Percentiles rank a stretch among this genome's conserved stretches.
phyloP scores from a whole-genome alignment of 2,888 invertebrate genomes.

The Ichneumoninae sp. region DNA sequence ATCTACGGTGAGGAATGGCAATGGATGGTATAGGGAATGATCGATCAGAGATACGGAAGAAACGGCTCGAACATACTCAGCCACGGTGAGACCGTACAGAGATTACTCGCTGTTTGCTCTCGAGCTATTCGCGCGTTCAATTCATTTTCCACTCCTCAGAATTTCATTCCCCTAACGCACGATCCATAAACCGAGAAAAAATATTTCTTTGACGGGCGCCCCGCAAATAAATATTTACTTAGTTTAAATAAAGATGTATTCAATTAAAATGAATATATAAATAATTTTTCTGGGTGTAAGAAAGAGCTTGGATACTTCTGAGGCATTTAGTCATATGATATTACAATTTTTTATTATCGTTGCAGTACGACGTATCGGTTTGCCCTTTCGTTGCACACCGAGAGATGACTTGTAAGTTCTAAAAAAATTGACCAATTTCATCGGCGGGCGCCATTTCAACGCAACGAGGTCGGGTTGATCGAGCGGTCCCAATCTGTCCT shows the following conservation, averaged over 20 bases:
- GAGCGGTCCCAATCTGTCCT: not conserved
- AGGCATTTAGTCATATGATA: no score
- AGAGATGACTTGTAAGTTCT: no score
- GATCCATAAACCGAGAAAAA: not conserved
- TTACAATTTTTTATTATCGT: no score
- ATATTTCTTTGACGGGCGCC: no score
- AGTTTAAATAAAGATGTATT: no score
- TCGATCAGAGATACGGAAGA: slow-evolving; percentile 8
- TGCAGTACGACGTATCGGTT: no score
- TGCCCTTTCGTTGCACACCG: no score
- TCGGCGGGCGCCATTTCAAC: not conserved
- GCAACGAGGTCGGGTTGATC: not conserved
- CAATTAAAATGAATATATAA: no score
- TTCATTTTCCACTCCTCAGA: not conserved
- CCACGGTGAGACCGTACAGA: not conserved
- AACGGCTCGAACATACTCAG: not conserved
- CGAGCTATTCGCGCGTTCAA: not conserved
- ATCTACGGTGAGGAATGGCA: not conserved
- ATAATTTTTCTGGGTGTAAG: not conserved
- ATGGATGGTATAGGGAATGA: slow-evolving; percentile 8
- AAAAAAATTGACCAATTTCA: no score
- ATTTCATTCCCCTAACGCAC: not conserved
- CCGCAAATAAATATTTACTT: not conserved
- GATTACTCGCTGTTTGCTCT: not conserved
- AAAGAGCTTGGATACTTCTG: no score